Base-by-base conservation (phyloP, 2,888 invertebrate species). In the Ectropis crepuscularia region DNA sequence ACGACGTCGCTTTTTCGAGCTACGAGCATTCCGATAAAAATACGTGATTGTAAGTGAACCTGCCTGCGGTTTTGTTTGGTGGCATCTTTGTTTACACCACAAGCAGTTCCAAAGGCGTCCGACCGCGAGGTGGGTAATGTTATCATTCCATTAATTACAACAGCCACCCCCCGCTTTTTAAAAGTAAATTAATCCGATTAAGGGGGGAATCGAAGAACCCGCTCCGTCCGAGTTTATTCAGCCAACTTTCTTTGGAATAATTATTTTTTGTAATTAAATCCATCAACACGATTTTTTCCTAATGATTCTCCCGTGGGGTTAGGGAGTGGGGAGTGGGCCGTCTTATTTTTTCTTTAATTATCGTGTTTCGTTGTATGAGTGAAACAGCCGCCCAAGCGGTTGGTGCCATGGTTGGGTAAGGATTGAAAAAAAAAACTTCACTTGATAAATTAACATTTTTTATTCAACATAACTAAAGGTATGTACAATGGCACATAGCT, bases 201-300 rank as follows among this genome's bases (percentile, higher is more conserved):
- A 85, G 88, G 91, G 88, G 88, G 89, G 89, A 90, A 89, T 90
- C 88, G 90, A 89, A 89, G 91, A 92, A 91, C 90, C 88, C 90
- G 88, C 91, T 90, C 86, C 86, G 87, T 87, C 88, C 89, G 83
- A 91, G 90, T 92, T 91, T 90, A 91, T 92, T 92, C 90, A 89
- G 88, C 79, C 86, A 91, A 91, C 87, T 91, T 91, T 91, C 91
- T 92, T 90, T 88, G 80, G 88, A 90, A 91, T 92, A 92, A 92
- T 92, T 92, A 92, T 92, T 92, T 92, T 92, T 92, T 91, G 91
- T 92, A 92, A 92, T 92, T 92, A 92, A 92, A 92, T 92, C 92
- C 92, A 92, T 92, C 92, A 92, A 92, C 92, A 92, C 92, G 92
- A 92, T 92, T 92, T 92, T 92, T 92, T 92, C 90, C 87, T 92